Percentiles rank a stretch among this genome's conserved stretches.
Evolutionary conservation across 2,113 vertebrate genomes (phyloP).

Genomic region (Nematolebias whitei): DNA sequence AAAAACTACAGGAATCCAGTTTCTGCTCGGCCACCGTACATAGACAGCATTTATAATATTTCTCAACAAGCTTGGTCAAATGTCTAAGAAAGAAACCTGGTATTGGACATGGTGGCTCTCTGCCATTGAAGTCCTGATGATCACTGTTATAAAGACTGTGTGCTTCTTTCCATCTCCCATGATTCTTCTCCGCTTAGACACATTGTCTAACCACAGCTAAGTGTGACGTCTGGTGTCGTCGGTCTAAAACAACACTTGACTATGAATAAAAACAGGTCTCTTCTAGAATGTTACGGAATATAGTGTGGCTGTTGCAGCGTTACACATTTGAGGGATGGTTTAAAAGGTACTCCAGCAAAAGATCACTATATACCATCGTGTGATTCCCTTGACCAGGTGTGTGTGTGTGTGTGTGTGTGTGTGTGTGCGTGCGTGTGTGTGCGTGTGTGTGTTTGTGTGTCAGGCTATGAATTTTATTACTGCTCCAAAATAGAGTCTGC

Average conservation of each 20-base stretch:
- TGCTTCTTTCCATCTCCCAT: constrained; percentile 29
- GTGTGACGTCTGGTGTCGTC: constrained; percentile 41
- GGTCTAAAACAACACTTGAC: constrained; percentile 64
- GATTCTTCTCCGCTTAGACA: constrained; percentile 32
- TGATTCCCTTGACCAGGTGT: constrained; percentile 61
- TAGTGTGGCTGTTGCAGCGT: constrained; percentile 48
- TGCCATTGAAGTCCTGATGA: constrained; percentile 25
- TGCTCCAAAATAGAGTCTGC: constrained; percentile 79
- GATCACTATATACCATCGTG: constrained; percentile 64
- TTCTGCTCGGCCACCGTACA: neutral
- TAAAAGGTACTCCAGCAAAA: constrained; percentile 67
- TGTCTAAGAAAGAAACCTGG: constrained; percentile 2
- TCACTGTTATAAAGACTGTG: constrained; percentile 48
- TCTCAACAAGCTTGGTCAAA: neutral
- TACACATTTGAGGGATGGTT: constrained; percentile 69
- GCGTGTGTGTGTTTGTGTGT: constrained; percentile 41
- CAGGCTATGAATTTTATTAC: constrained; percentile 82
- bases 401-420: constrained; percentile 29
- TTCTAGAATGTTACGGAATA: constrained; percentile 56
- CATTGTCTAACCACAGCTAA: constrained; percentile 30
- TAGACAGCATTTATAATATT: neutral
- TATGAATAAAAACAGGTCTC: constrained; percentile 65
- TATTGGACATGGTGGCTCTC: constrained; percentile 26
- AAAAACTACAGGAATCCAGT: neutral
- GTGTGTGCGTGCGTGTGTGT: constrained; percentile 51